Conservation (phyloP, 2,797 vertebrate species). For the Danionella dracula region DNA sequence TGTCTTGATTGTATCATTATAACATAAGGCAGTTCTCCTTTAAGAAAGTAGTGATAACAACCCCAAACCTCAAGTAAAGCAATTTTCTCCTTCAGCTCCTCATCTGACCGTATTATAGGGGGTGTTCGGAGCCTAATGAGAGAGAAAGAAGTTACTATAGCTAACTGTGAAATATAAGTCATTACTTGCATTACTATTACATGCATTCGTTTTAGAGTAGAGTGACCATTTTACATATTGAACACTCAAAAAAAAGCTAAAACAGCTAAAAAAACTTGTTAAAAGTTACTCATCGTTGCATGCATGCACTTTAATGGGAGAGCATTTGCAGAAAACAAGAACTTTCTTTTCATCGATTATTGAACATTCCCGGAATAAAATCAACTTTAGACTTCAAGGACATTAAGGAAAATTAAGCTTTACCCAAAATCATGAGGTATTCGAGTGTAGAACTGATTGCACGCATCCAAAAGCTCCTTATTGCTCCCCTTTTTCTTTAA, state of each 20-base stretch:
- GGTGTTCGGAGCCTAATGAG: slow-evolving; percentile 68
- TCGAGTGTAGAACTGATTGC: slow-evolving; percentile 90
- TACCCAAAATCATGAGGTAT: slow-evolving; percentile 92
- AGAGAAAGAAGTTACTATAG: slow-evolving; percentile 2
- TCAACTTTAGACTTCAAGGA: background rate
- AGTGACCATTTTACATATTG: too few species aligned
- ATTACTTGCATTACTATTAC: too few species aligned
- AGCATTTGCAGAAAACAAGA: too few species aligned
- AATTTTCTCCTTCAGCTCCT: slow-evolving; percentile 81
- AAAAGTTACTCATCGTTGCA: too few species aligned
- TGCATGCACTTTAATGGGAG: too few species aligned
- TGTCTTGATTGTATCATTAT: background rate
- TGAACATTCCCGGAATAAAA: background rate
- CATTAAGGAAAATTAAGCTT: background rate
- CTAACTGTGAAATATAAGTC: too few species aligned
- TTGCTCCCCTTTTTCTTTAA: slow-evolving; percentile 67
- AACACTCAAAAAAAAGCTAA: too few species aligned
- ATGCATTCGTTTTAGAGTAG: too few species aligned
- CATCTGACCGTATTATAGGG: slow-evolving; percentile 70
- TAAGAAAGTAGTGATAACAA: background rate
- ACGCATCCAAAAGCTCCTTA: slow-evolving; percentile 75
- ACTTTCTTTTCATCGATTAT: background rate
- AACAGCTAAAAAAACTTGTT: too few species aligned
- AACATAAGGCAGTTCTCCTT: background rate
- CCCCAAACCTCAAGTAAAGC: slow-evolving; percentile 77